phyloP scores from a whole-genome alignment of 2,797 vertebrate genomes.

The Sardinella longiceps region DNA sequence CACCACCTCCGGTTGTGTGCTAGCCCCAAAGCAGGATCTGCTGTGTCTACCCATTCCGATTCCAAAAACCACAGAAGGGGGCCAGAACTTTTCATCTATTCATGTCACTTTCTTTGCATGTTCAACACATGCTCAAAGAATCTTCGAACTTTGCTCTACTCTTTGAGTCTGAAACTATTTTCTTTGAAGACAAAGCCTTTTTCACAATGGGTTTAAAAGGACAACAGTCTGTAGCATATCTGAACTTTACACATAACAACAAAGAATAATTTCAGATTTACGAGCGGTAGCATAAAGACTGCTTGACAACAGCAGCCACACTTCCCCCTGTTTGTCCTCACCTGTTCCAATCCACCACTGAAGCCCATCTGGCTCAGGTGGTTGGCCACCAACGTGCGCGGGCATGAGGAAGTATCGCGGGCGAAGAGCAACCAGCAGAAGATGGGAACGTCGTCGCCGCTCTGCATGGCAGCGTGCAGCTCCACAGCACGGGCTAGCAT shows the following conservation, averaged over 20 bases:
- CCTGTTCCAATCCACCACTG: conserved; percentile 94
- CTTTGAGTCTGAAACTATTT: not conserved
- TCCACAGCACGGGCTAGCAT: conserved; percentile 88
- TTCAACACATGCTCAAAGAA: no score
- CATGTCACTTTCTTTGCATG: no score
- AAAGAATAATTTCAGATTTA: not conserved
- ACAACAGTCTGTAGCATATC: not conserved
- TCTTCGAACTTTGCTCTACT: no score
- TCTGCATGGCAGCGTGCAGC: conserved; percentile 81
- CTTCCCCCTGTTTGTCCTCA: conserved; percentile 57
- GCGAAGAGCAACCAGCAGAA: conserved; percentile 97
- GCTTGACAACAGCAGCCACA: not conserved
- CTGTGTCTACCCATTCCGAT: no score
- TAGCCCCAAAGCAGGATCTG: no score
- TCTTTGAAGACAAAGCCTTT: not conserved
- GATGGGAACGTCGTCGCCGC: conserved; percentile 85
- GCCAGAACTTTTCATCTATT: no score
- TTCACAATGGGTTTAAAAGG: not conserved
- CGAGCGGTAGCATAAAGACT: not conserved
- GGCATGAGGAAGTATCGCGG: conserved; percentile 88
- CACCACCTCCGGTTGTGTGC: no score
- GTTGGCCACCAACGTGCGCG: conserved; percentile 88
- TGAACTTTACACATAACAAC: not conserved
- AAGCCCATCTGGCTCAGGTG: conserved; percentile 92
- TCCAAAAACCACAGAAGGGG: no score